phyloP scores from a whole-genome alignment of 2,113 vertebrate genomes.

The Leptobrachium leishanense region DNA sequence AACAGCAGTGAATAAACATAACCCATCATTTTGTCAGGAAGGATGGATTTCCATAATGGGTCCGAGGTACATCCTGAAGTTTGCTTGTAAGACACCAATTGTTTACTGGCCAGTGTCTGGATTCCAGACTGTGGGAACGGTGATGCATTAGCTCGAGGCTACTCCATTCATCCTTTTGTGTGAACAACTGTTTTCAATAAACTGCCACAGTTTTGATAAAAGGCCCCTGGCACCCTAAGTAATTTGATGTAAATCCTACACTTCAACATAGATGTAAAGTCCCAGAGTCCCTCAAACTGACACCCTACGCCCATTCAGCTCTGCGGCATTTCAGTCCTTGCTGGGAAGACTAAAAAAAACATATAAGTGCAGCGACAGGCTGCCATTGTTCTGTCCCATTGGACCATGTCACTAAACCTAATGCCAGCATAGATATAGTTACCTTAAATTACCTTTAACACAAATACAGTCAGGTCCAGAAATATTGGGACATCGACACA shows the following conservation, averaged over 20 bases:
- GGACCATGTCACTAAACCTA: background rate
- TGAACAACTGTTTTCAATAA: slow-evolving; percentile 1
- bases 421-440: background rate
- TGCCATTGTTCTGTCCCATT: background rate
- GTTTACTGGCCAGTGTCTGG: background rate
- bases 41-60: background rate
- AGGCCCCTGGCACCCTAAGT: background rate
- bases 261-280: background rate
- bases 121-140: background rate
- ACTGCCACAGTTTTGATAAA: slow-evolving; percentile 1
- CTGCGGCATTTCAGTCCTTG: background rate
- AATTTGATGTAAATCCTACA: background rate
- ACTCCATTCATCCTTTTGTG: background rate
- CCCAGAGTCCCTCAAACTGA: background rate
- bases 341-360: background rate
- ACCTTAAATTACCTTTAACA: slow-evolving; percentile 1
- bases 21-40: background rate
- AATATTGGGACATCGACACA: too few relatives aligned
- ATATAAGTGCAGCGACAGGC: background rate
- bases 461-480: background rate
- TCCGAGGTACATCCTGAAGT: background rate
- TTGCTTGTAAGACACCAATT: background rate
- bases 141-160: background rate
- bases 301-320: background rate
- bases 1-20: background rate